Conservation (phyloP, 2,113 vertebrate genomes). For the Salvator merianae region DNA sequence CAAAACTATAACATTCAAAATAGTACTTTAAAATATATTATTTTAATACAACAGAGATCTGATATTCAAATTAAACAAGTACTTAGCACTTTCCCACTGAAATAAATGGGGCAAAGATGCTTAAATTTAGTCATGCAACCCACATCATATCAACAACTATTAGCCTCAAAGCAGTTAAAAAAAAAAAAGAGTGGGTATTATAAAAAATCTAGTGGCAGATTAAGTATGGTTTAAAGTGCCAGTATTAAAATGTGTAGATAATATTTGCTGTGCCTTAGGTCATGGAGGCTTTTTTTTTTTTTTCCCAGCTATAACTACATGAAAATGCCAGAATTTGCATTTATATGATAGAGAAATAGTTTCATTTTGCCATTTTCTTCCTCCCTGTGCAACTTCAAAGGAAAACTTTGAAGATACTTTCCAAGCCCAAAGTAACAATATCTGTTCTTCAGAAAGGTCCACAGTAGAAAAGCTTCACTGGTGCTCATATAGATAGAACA, state of each 20-base stretch:
- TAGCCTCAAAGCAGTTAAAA: background rate
- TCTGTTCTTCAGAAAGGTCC: background rate
- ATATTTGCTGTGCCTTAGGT: background rate
- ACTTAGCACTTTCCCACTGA: background rate
- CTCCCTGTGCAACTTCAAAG: background rate
- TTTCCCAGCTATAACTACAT: background rate
- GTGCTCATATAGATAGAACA: background rate
- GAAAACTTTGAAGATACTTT: background rate
- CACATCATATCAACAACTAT: background rate
- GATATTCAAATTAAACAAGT: background rate
- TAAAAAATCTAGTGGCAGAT: background rate
- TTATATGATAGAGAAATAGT: conserved; percentile 14
- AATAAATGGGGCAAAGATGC: background rate
- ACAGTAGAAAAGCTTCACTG: background rate
- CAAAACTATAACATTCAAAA: background rate
- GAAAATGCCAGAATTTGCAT: conserved; percentile 29
- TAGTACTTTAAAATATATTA: background rate
- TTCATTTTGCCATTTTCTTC: background rate
- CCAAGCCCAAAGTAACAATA: background rate
- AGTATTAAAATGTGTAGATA: background rate
- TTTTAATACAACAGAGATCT: background rate
- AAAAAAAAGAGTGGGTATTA: background rate
- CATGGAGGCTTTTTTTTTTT: conserved; percentile 2
- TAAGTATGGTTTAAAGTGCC: background rate
- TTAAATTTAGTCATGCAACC: background rate